Percentiles rank a stretch among this genome's conserved stretches.
phyloP scores from a whole-genome alignment of 2,888 invertebrate species.

The Volucella inanis region DNA sequence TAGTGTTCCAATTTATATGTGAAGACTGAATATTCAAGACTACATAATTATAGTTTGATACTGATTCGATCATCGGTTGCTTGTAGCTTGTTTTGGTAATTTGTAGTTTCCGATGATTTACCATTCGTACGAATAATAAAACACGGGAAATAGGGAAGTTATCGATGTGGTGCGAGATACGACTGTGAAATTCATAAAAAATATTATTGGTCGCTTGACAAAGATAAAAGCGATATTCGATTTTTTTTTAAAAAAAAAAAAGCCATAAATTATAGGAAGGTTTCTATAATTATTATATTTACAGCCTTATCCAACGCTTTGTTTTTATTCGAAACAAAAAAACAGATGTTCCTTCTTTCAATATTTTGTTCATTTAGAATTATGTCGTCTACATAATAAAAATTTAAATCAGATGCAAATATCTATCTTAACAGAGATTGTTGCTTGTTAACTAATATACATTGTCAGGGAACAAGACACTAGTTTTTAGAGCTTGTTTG shows the following conservation, averaged over 20 bases:
- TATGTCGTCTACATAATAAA: background rate
- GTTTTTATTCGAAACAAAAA: background rate
- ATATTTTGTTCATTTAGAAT: too few species aligned
- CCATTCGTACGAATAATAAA: conserved; percentile 46
- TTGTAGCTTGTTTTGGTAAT: conserved; percentile 68
- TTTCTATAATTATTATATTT: conserved; percentile 65
- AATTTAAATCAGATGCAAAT: too few species aligned
- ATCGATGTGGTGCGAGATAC: conserved; percentile 71
- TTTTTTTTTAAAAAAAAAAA: conserved; percentile 3
- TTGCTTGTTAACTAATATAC: too few species aligned
- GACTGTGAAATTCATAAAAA: conserved; percentile 65
- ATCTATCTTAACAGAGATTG: too few species aligned
- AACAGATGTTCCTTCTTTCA: conserved; percentile 17
- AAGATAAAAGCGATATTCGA: conserved; percentile 68
- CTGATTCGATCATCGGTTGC: conserved; percentile 60
- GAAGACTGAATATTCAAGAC: conserved; percentile 71
- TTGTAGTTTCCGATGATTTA: conserved; percentile 68
- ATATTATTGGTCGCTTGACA: conserved; percentile 53
- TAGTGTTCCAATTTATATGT: conserved; percentile 74
- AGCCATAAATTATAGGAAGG: conserved; percentile 64
- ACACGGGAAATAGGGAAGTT: conserved; percentile 63
- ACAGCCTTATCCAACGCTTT: conserved; percentile 33
- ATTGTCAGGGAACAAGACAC: too few species aligned
- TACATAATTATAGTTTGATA: conserved; percentile 50
- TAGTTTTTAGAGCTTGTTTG: too few species aligned